These are phyloP conservation scores for Megathymus violae DNA, from an alignment of 1,140 invertebrate species.

Conservation along the genomic window DNA sequence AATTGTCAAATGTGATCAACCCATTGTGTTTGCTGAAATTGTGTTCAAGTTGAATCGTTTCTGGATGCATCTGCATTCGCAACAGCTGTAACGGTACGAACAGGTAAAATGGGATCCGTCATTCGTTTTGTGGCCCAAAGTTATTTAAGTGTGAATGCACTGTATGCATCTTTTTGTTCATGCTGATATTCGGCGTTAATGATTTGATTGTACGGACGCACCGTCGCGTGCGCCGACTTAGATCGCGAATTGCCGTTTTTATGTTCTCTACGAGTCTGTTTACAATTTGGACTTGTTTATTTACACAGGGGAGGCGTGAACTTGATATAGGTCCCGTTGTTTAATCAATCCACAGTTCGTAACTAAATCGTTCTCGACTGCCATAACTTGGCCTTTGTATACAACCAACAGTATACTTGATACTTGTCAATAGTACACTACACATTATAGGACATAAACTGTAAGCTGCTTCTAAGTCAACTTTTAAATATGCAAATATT, in stretches of 20 bases:
- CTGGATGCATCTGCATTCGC: conserved; percentile 57
- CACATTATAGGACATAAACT: too few relatives aligned
- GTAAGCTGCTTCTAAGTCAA: too few relatives aligned
- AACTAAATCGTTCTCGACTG: too few relatives aligned
- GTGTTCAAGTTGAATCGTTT: conserved; percentile 62
- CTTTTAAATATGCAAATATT: too few relatives aligned
- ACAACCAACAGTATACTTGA: too few relatives aligned
- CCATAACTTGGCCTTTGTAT: too few relatives aligned
- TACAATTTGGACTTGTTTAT: conserved; percentile 78
- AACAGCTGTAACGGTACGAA: conserved; percentile 42
- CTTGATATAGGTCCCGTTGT: conserved; percentile 36
- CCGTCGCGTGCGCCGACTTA: conserved; percentile 54
- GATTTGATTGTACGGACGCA: conserved; percentile 30
- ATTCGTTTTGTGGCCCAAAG: conserved; percentile 6
- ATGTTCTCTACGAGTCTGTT: conserved; percentile 70
- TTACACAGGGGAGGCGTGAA: conserved; percentile 58
- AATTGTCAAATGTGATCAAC: conserved; percentile 72
- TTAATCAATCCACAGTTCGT: conserved; percentile 10
- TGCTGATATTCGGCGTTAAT: conserved; percentile 12
- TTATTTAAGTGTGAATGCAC: conserved; percentile 17
- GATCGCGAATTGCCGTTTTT: conserved; percentile 68
- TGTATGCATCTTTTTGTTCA: conserved; percentile 21
- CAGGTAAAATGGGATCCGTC: conserved; percentile 44
- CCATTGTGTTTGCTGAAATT: conserved; percentile 70
- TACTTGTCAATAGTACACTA: too few relatives aligned